Conservation (phyloP, 2,888 invertebrate genomes). For the Microctonus hyperodae region DNA sequence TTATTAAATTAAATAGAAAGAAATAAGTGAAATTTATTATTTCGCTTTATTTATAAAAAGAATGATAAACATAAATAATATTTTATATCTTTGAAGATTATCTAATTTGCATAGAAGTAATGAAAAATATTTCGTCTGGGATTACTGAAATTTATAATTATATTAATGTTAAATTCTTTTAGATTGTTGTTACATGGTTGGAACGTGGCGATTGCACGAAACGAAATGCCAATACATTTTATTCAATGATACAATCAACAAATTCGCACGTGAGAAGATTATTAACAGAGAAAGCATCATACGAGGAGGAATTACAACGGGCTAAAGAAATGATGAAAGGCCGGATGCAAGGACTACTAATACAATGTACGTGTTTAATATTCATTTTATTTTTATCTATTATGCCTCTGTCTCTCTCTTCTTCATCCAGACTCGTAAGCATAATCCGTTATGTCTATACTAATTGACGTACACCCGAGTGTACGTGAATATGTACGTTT, state of each 20-base stretch:
- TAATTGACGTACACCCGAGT: slow-evolving; percentile 29
- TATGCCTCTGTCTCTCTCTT: slow-evolving; percentile 39
- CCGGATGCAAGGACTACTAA: slow-evolving; percentile 83
- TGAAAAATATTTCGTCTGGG: no score
- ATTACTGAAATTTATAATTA: slow-evolving; percentile 19
- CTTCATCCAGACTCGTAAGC: slow-evolving; percentile 32
- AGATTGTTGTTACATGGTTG: slow-evolving; percentile 89
- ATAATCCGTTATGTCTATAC: slow-evolving; percentile 19
- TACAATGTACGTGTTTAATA: slow-evolving; percentile 83
- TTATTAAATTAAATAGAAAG: not conserved
- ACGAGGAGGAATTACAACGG: slow-evolving; percentile 87
- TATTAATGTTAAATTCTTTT: slow-evolving; percentile 42
- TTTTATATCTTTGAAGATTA: no score
- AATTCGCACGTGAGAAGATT: slow-evolving; percentile 91
- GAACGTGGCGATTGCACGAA: slow-evolving; percentile 94
- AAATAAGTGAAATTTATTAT: no score
- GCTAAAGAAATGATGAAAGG: slow-evolving; percentile 85
- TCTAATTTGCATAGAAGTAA: no score
- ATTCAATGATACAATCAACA: slow-evolving; percentile 94
- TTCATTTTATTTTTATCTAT: slow-evolving; percentile 27
- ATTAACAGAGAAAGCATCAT: slow-evolving; percentile 82
- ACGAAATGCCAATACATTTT: slow-evolving; percentile 89
- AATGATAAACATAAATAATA: no score
- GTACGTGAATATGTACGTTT: slow-evolving; percentile 26
- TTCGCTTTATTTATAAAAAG: no score